A percentile compares a stretch with the other conserved stretches of the same genome.
phyloP scores from a whole-genome alignment of 2,113 vertebrate genomes.

The Corvus hawaiiensis region DNA sequence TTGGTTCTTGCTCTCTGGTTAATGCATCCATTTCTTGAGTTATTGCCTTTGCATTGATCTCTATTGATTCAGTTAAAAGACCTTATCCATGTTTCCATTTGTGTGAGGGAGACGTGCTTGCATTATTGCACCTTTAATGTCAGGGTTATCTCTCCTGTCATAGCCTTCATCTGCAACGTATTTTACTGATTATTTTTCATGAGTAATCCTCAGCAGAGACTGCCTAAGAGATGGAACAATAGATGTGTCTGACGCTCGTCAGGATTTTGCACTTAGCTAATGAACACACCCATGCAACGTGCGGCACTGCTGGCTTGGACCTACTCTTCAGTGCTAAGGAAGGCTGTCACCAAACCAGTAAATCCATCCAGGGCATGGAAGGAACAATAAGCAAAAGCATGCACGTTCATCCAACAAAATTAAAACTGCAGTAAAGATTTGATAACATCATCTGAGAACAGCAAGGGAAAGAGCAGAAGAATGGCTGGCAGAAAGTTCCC shows the following conservation, averaged over 20 bases:
- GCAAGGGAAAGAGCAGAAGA: not conserved
- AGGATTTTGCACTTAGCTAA: not conserved
- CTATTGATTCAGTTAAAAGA: conserved; percentile 44
- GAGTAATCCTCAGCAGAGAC: not conserved
- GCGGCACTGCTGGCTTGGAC: not conserved
- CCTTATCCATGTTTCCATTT: not conserved
- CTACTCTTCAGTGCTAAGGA: not conserved
- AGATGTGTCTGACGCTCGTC: not conserved
- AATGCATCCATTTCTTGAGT: conserved; percentile 28
- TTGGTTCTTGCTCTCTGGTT: not conserved
- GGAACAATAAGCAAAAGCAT: not conserved
- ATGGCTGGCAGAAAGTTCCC: not conserved
- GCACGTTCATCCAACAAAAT: not conserved
- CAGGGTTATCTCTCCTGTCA: conserved; percentile 2
- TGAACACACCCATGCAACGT: not conserved
- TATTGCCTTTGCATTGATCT: conserved; percentile 56
- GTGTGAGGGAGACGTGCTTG: not conserved
- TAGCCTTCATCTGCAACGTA: not conserved
- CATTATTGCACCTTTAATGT: not conserved
- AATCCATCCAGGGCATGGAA: not conserved
- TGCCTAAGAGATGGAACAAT: not conserved
- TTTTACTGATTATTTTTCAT: conserved; percentile 16
- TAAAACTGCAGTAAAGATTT: not conserved
- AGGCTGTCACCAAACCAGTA: not conserved
- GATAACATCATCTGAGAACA: not conserved